Percentiles rank a stretch among this genome's conserved stretches.
Evolutionary conservation across 2,113 vertebrate species (phyloP).

Genomic region (Labeo catla): DNA sequence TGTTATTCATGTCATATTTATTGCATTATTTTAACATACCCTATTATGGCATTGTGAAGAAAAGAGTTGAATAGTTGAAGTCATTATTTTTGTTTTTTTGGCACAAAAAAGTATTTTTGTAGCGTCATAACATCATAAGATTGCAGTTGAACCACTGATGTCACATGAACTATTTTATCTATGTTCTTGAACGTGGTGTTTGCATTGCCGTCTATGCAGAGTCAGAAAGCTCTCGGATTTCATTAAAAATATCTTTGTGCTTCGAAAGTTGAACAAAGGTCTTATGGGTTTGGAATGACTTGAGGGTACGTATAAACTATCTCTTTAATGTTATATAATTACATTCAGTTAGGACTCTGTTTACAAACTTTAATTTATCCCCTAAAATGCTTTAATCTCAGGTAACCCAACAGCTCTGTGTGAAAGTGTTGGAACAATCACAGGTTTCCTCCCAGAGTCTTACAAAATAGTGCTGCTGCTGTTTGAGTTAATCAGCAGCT

Average conservation of each 20-base stretch:
- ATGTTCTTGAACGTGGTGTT: no score
- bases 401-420: background rate
- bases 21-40: background rate
- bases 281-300: no score
- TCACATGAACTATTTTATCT: no score
- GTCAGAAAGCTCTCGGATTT: no score
- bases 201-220: no score
- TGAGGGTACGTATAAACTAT: no score
- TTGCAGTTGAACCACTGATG: no score
- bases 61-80: background rate
- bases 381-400: background rate
- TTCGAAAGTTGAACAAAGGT: no score
- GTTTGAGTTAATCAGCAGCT: conserved; percentile 37
- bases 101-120: no score
- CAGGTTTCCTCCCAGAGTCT: background rate
- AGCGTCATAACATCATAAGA: no score
- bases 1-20: background rate
- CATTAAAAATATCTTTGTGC: no score
- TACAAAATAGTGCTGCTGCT: background rate
- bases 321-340: background rate
- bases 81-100: no score
- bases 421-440: background rate
- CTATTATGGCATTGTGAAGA: background rate
- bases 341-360: background rate
- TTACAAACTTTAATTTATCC: background rate